Evolutionary conservation across 1,140 invertebrate genomes (phyloP), one percentile per base, ranked within the genome.

Genomic region (Papilio aristodemus): DNA sequence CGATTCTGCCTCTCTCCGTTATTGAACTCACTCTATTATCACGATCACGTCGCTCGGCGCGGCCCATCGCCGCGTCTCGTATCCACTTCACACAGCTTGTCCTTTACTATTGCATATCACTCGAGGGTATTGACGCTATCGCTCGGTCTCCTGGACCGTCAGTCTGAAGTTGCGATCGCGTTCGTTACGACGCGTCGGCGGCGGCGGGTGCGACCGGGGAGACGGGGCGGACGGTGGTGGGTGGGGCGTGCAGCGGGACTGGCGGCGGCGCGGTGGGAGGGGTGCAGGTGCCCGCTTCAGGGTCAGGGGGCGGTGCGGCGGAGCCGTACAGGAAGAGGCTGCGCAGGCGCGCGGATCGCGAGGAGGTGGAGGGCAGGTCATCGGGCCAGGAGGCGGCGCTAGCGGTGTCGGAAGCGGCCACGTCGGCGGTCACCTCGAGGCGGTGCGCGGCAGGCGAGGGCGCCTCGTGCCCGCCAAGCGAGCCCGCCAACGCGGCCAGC

Each of bases 401-500:
- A 50, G 78, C 69, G 60, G 66, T 71, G 76, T 77, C 80, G 10
- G 74, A 68, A 54, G 73, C 73, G 14, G 83, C 80, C 64, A 86
- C 83, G 78, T 84, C 83, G 13, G 83, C 83, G 36, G 81, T 84
- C n/a, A 84, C 83, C 71, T 86, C 83, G 36, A 83, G 79, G n/a
- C 86, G 79, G 57, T 71, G 77, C 59, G 80, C 77, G 67, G 77
- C 77, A n/a, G 81, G 80, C 66, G 82, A 76, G 19, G 58, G 69
- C 66, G 78, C 73, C 62, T 83, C 82, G 77, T 74, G 80, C 22
- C 77, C 80, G 68, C 77, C 84, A 75, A 87, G 84, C 46, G 86
- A 89, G 25, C 87, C 86, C 54, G 87, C 87, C 68, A 88, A 79
- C 37, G 81, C 87, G 1, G 85, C 86, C 58, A 90, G 81, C 13